These are phyloP conservation scores for Eriocheir sinensis DNA, from an alignment of 1,140 invertebrate species.

Conservation along the genomic window DNA sequence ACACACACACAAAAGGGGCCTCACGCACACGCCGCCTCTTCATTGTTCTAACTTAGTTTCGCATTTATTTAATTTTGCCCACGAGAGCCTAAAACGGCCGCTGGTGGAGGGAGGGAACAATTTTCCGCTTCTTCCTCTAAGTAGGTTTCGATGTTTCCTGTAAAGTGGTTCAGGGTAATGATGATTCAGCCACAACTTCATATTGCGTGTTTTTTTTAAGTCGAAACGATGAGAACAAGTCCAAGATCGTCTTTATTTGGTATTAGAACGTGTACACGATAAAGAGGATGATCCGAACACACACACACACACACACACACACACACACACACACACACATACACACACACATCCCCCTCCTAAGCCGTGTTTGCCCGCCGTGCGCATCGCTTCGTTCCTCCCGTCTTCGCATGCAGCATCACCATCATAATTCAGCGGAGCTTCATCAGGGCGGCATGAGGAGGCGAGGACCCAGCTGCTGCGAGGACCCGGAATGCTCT, in stretches of 20 bases:
- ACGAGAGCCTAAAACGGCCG: not conserved
- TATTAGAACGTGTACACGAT: not conserved
- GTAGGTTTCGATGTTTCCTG: not conserved
- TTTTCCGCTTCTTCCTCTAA: constrained; percentile 1
- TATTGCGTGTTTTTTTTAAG: not conserved
- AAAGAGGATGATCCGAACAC: not conserved
- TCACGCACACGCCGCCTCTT: not conserved
- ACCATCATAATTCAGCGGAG: constrained; percentile 71
- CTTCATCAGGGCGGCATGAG: constrained; percentile 64
- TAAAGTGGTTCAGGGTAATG: not conserved
- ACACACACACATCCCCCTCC: not conserved
- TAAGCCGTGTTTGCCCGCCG: constrained; percentile 37
- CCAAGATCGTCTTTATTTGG: not conserved
- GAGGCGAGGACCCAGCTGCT: constrained; percentile 63
- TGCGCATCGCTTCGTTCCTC: not conserved
- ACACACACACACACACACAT: constrained; percentile 43
- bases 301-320: constrained; percentile 61
- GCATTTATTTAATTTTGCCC: constrained; percentile 16
- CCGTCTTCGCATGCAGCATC: constrained; percentile 64
- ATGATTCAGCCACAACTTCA: not conserved
- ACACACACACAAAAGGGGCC: too few relatives aligned
- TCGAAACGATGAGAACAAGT: too few relatives aligned
- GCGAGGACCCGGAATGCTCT: constrained; percentile 40
- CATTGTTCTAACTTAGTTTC: constrained; percentile 25
- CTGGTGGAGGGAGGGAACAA: constrained; percentile 7